These are phyloP conservation scores for Manduca sexta DNA, from an alignment of 1,140 invertebrate species.

Conservation along the genomic window DNA sequence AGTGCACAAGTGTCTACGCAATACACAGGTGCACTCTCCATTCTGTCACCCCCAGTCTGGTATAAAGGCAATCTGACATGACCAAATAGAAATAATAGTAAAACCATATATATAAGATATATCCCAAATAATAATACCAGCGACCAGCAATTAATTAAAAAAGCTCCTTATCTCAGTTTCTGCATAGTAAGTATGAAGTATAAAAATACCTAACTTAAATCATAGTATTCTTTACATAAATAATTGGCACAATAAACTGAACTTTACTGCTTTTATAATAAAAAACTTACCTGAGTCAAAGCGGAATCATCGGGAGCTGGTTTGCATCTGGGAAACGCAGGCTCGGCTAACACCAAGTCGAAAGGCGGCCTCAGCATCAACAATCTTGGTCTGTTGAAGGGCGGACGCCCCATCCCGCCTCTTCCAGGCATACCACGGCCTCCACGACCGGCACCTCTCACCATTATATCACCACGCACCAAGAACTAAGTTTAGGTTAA, in stretches of 20 bases:
- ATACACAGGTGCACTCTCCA: too few relatives aligned
- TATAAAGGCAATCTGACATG: too few relatives aligned
- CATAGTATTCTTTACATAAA: too few relatives aligned
- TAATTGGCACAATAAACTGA: too few relatives aligned
- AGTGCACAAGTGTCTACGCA: too few relatives aligned
- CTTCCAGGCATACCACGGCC: constrained; percentile 74
- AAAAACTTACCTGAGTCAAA: constrained; percentile 86
- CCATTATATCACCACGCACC: constrained; percentile 26
- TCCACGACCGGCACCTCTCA: constrained; percentile 73
- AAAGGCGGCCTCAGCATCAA: constrained; percentile 92
- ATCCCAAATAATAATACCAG: too few relatives aligned
- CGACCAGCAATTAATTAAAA: neutral
- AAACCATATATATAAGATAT: too few relatives aligned
- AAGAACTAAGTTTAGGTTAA: too few relatives aligned
- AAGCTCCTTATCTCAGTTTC: neutral
- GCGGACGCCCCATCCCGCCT: constrained; percentile 77
- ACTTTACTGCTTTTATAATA: too few relatives aligned
- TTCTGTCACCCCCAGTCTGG: too few relatives aligned
- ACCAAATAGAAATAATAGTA: too few relatives aligned
- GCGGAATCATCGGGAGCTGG: constrained; percentile 88
- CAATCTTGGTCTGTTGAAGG: constrained; percentile 78
- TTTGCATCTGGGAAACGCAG: constrained; percentile 90
- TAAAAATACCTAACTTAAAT: neutral
- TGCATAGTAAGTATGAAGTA: neutral
- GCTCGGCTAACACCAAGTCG: constrained; percentile 91